phyloP scores from a whole-genome alignment of 2,888 invertebrate species.

The Pteria penguin region DNA sequence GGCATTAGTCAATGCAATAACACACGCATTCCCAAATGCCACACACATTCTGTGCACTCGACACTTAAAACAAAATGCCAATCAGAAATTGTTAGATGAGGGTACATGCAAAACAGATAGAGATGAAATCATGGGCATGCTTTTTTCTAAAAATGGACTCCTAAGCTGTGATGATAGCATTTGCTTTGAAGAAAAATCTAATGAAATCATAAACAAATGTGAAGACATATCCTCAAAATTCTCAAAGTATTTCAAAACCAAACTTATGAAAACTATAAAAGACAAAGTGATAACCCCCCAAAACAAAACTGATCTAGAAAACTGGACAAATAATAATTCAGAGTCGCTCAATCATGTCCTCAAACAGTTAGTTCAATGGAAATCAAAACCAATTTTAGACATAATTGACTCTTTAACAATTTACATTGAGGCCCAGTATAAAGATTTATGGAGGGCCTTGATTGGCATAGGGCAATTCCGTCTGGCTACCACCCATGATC shows the following conservation, averaged over 20 bases:
- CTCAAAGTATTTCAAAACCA: constrained; percentile 1
- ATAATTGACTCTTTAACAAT: not conserved
- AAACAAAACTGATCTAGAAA: not conserved
- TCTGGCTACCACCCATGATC: not conserved
- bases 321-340: constrained; percentile 4
- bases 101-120: not conserved
- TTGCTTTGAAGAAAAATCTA: constrained; percentile 3
- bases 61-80: constrained; percentile 3
- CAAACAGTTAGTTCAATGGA: not conserved
- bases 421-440: not conserved
- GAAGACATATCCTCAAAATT: constrained; percentile 5
- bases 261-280: not conserved
- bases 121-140: not conserved
- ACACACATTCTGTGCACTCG: not conserved
- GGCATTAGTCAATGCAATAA: too few relatives aligned
- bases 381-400: constrained; percentile 5
- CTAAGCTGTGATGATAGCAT: not conserved
- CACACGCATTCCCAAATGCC: too few relatives aligned
- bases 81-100: constrained; percentile 9
- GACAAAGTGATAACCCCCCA: not conserved
- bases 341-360: constrained; percentile 9
- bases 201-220: not conserved
- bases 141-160: not conserved
- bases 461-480: constrained; percentile 4
- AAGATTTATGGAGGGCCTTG: constrained; percentile 3